phyloP scores from a whole-genome alignment of 37 sponge, comb jelly and placozoan species.

The Petrosia ficiformis region DNA sequence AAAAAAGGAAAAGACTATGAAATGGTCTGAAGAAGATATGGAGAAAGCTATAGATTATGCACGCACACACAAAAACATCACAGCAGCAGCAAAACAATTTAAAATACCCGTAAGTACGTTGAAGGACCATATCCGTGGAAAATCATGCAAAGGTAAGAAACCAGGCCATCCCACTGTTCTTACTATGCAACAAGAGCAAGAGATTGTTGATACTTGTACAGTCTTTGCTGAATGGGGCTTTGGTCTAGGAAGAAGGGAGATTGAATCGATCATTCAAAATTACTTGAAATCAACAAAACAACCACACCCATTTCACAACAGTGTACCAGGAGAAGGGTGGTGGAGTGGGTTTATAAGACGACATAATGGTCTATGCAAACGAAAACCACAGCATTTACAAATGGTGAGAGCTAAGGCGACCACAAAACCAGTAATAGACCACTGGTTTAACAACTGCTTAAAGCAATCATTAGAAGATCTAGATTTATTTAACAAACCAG shows the following conservation, averaged over 20 bases:
- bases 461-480: not conserved
- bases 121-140: not conserved
- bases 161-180: conserved; percentile 11
- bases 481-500: too few species aligned
- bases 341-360: conserved; percentile 19
- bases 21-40: not conserved
- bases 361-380: not conserved
- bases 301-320: conserved; percentile 14
- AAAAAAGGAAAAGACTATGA: not conserved
- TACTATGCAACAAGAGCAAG: conserved; percentile 28
- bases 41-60: not conserved
- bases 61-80: not conserved
- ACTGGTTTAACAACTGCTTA: not conserved
- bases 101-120: not conserved
- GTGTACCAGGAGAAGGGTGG: conserved; percentile 32
- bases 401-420: conserved; percentile 8
- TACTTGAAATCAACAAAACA: conserved; percentile 13
- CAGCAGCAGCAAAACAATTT: not conserved
- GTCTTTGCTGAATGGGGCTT: not conserved
- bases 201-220: conserved; percentile 12
- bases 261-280: conserved; percentile 10
- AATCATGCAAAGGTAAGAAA: too few species aligned
- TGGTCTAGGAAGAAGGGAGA: conserved; percentile 8
- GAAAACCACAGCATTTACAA: conserved; percentile 15
- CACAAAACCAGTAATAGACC: not conserved